Percentiles rank a stretch among this genome's conserved stretches.
These are phyloP conservation scores for Sycobia sp. DNA, from an alignment of 1,140 invertebrate species.

Conservation along the genomic window DNA sequence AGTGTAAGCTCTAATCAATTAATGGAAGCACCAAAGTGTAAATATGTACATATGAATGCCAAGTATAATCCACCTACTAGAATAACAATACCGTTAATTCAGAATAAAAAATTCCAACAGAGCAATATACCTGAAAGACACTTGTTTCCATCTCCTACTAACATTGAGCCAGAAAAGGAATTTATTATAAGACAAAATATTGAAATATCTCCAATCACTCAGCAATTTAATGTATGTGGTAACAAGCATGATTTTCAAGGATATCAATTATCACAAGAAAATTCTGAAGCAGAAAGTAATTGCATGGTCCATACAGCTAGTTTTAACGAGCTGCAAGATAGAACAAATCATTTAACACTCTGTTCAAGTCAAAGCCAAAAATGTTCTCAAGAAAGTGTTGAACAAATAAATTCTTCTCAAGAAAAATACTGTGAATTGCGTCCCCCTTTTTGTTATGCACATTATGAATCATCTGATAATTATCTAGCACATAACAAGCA, in stretches of 20 bases:
- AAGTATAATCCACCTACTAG: constrained; percentile 31
- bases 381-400: constrained; percentile 24
- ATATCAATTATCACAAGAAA: constrained; percentile 16
- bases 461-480: background rate
- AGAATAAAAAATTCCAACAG: constrained; percentile 8
- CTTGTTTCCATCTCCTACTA: constrained; percentile 16
- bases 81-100: constrained; percentile 16
- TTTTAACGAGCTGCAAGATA: constrained; percentile 30
- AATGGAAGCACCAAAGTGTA: constrained; percentile 31
- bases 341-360: constrained; percentile 26
- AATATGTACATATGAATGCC: constrained; percentile 29
- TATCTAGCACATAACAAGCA: background rate
- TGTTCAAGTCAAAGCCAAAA: constrained; percentile 22
- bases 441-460: background rate
- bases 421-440: constrained; percentile 1
- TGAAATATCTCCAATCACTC: constrained; percentile 8
- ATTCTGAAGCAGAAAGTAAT: constrained; percentile 4
- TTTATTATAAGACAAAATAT: constrained; percentile 7
- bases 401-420: background rate
- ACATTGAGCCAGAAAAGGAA: background rate
- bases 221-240: background rate
- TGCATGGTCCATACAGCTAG: constrained; percentile 19
- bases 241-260: constrained; percentile 5
- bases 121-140: constrained; percentile 1
- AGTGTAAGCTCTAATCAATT: constrained; percentile 10